Evolutionary conservation across 2,888 invertebrate species (phyloP), one percentile per base, ranked within the genome.

Genomic region (Rotaria macrura): DNA sequence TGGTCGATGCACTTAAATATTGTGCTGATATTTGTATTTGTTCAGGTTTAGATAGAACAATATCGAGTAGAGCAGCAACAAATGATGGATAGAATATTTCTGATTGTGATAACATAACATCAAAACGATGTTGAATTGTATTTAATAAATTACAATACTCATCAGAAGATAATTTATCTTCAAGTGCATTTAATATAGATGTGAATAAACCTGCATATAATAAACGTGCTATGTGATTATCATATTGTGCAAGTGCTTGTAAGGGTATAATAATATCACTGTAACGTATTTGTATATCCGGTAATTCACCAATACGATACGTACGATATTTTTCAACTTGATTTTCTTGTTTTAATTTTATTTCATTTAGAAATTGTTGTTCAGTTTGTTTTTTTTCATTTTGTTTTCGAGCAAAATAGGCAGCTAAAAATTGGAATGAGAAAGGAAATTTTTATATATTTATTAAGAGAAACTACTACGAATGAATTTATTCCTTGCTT

Each of bases 241-340:
- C 86, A 38, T 57, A 74, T 84, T 86, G 86, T n/a, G 86, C 84
- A n/a, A 86, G 43, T 38, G 86, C 86, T 84, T 86, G 86, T 49
- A 87, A 89, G 0, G 94, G 94, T 52, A 92, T 92, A 25, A 94
- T 91, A 25, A 94, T 88, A 54, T 93, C 92, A 3, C 92, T 91
- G 88, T 93, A 91, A 57, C 92, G 92, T 86, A 94, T 94, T 89
- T 93, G 92, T 84, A 94, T 93, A 90, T 94, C 94, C 0, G 94
- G 94, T 88, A 94, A 92, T 89, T 94, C 94, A 6, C 94, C 94
- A 87, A 91, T 92, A 85, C 94, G 91, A 89, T 94, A 94, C 84
- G 92, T 92, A 57, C 94, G 91, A 88, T 92, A 93, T 88, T 92
- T 89, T 34, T 90, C 91, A 52, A 92, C 92, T 87, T 91, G 90